Evolutionary conservation across 2,113 vertebrate species (phyloP).

Genomic region (Sceloporus tristichus): DNA sequence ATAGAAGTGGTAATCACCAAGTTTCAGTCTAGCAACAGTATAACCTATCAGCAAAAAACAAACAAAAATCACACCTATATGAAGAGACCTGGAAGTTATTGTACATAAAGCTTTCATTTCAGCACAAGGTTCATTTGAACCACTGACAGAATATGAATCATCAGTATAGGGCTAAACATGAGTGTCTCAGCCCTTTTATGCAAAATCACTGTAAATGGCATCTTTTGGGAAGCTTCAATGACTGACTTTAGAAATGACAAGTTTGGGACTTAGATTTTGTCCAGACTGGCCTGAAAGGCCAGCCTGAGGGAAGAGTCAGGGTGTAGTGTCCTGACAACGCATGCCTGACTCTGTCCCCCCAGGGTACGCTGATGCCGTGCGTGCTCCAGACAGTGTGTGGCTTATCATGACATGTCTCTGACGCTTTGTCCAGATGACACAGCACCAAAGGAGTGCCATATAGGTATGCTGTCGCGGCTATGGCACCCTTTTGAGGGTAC

Average conservation of each 20-base stretch:
- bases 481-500: too few species aligned
- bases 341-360: too few species aligned
- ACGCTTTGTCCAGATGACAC: too few species aligned
- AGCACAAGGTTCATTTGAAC: background rate
- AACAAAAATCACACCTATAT: background rate
- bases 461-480: too few species aligned
- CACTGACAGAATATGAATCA: background rate
- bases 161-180: background rate
- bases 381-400: too few species aligned
- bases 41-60: constrained; percentile 84
- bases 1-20: constrained; percentile 99
- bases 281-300: too few species aligned
- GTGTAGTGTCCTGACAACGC: too few species aligned
- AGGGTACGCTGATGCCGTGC: too few species aligned
- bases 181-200: background rate
- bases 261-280: too few species aligned
- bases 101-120: background rate
- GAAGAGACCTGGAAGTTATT: background rate
- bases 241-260: background rate
- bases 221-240: background rate
- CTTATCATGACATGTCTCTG: too few species aligned
- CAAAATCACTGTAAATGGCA: background rate
- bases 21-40: constrained; percentile 94
- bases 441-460: too few species aligned
- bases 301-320: too few species aligned